Conservation (phyloP, 2,113 vertebrate genomes). For the Cyprinodon tularosa region DNA sequence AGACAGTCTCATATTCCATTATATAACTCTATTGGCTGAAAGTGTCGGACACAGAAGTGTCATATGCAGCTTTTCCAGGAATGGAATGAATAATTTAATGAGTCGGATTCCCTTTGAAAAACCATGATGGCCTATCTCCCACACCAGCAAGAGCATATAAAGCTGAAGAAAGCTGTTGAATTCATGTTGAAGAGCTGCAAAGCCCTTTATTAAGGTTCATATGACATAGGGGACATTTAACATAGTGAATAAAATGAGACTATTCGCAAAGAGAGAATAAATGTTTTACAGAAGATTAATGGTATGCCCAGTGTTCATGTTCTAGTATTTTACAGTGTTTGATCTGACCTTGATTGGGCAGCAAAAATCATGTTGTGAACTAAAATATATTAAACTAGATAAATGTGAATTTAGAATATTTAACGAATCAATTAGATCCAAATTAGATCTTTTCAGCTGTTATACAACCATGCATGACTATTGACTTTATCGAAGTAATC, state of each 20-base stretch:
- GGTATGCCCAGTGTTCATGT: no score
- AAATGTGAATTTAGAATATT: no score
- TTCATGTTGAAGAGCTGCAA: not conserved
- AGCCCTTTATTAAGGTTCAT: not conserved
- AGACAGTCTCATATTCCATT: not conserved
- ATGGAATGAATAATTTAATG: constrained; percentile 30
- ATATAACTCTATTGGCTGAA: not conserved
- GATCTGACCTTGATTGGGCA: no score
- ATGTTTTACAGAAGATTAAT: no score
- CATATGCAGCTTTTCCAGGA: not conserved
- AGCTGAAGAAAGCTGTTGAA: not conserved
- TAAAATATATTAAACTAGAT: no score
- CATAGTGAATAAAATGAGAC: no score
- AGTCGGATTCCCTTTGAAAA: constrained; percentile 12
- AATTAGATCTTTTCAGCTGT: no score
- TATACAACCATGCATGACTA: not conserved
- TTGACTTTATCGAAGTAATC: not conserved
- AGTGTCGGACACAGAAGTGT: not conserved
- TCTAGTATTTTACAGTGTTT: no score
- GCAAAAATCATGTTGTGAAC: no score
- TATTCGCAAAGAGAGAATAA: no score
- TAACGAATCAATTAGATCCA: not conserved
- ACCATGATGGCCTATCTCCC: not conserved
- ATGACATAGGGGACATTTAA: no score
- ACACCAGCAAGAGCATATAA: not conserved